phyloP scores from a whole-genome alignment of 2,797 vertebrate species.

The Sardinella longiceps region DNA sequence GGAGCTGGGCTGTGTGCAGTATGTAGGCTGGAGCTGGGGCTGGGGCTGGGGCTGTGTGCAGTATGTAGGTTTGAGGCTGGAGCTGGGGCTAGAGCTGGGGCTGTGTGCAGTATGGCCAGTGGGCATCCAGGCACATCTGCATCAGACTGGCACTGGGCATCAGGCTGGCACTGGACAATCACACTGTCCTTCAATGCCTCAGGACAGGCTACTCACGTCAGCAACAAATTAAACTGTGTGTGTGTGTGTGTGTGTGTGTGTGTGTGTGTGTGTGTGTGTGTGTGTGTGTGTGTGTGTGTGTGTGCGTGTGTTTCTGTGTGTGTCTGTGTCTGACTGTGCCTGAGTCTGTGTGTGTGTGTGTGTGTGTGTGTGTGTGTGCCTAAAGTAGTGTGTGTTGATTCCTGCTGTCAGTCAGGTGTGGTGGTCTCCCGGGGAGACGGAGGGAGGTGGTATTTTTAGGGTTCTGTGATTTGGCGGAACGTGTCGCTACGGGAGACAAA shows the following conservation, averaged over 20 bases:
- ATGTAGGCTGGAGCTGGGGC: no score
- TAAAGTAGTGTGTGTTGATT: not conserved
- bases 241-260: not conserved
- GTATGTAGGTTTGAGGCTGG: no score
- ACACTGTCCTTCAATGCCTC: not conserved
- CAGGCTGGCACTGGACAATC: not conserved
- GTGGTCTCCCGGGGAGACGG: not conserved
- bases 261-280: not conserved
- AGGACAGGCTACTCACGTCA: not conserved
- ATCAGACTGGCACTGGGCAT: not conserved
- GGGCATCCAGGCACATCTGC: not conserved
- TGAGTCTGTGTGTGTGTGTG: not conserved
- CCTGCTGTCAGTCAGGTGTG: not conserved
- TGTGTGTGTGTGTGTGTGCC: not conserved
- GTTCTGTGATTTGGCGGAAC: not conserved
- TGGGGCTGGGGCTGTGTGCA: no score
- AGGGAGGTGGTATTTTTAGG: not conserved
- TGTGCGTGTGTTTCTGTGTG: not conserved
- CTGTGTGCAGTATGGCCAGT: no score
- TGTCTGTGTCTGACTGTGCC: no score
- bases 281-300: no score
- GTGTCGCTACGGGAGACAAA: not conserved
- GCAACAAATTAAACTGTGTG: not conserved
- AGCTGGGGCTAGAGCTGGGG: no score
- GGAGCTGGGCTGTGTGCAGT: no score